Base-by-base conservation (phyloP, 2,888 invertebrate species). In the Chrysomela aeneicollis region DNA sequence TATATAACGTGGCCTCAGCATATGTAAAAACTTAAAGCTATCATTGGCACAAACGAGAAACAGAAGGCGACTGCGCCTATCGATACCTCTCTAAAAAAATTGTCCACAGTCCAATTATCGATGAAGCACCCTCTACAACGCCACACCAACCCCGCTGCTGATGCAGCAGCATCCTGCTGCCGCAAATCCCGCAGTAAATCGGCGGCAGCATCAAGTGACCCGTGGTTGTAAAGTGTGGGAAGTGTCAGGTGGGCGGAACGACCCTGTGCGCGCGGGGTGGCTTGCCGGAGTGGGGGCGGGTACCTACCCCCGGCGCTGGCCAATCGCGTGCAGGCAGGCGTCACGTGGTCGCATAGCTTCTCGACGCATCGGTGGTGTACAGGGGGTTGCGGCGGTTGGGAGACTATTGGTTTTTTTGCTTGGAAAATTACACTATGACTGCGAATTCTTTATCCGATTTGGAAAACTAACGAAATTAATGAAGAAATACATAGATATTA, bases 151-250 rank as follows among this genome's bases (percentile, higher is more conserved):
- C n/a, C n/a, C n/a, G n/a, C 50, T 50, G 50, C 49, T 53, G 47
- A 37, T 53, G 51, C 63, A 46, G 51, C 51, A 57, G 46, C 22
- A 21, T 42, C 52, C 55, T 54, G 60, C 55, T 35, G 62, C 70
- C 63, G 69, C 70, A 71, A 73, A 72, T 72, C 74, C 67, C 66
- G 74, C 78, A 76, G 78, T 79, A 80, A 81, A 80, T 80, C 79
- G 78, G 77, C 74, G 76, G 73, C 77, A 74, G 75, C 73, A 79
- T 75, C 74, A 77, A 79, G 77, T 82, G 81, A 82, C 80, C 81
- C 80, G 79, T 79, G 77, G 79, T 80, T 81, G 81, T 81, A 79
- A 81, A 81, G 82, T 81, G 81, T 81, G 81, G 79, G 82, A 82
- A 82, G 72, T 72, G 71, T 78, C 80, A 81, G 77, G 74, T 79